These are phyloP conservation scores for Brachyhypopomus gauderio DNA, from an alignment of 2,113 vertebrate genomes.

Conservation along the genomic window DNA sequence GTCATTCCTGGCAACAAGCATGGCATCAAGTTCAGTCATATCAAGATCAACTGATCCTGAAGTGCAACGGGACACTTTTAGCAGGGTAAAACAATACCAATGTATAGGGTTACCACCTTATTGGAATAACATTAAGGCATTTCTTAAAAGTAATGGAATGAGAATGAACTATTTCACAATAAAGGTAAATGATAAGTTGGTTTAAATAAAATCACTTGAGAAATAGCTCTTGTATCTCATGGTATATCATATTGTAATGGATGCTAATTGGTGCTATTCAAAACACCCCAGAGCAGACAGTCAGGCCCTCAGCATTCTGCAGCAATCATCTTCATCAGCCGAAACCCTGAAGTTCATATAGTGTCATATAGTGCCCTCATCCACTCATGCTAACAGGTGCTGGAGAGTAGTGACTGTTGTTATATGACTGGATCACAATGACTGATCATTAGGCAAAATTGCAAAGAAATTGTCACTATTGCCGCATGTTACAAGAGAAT, in stretches of 20 bases:
- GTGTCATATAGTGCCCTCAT: too few relatives aligned
- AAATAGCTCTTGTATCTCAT: not conserved
- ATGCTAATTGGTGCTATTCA: not conserved
- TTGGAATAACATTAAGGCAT: too few relatives aligned
- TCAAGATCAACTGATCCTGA: conserved; percentile 12
- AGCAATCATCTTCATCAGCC: not conserved
- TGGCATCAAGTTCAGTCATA: not conserved
- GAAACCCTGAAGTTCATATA: not conserved
- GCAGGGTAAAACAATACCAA: not conserved
- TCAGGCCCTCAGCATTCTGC: not conserved
- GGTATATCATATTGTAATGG: not conserved
- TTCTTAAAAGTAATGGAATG: not conserved
- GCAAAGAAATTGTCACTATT: not conserved
- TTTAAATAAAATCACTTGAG: not conserved
- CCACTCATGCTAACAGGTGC: not conserved
- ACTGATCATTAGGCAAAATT: not conserved
- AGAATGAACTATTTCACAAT: conserved; percentile 7
- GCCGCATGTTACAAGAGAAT: too few relatives aligned
- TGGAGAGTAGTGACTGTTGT: not conserved
- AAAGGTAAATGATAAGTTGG: not conserved
- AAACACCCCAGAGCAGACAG: not conserved
- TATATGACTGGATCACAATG: not conserved
- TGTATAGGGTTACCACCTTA: conserved; percentile 17
- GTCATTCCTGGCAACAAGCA: not conserved
- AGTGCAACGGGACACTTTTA: conserved; percentile 1